Conservation (phyloP, 2,888 invertebrate genomes). For the Ectemnius lituratus region DNA sequence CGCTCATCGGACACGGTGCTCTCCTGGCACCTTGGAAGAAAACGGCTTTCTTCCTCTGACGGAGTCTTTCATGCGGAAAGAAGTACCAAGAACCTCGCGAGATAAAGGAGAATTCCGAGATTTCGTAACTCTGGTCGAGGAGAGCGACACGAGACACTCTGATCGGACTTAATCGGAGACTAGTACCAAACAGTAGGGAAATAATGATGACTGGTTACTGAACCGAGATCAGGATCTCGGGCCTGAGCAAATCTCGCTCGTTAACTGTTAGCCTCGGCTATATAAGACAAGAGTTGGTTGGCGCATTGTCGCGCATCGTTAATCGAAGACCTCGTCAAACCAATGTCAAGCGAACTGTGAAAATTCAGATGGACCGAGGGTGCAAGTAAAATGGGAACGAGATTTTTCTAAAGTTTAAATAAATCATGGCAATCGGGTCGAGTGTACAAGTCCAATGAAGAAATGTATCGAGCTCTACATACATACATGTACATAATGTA, state of each 20-base stretch:
- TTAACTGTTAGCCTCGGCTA: conserved; percentile 24
- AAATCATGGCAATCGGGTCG: too few relatives aligned
- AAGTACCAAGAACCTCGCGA: conserved; percentile 53
- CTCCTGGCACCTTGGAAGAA: conserved; percentile 42
- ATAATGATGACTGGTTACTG: too few relatives aligned
- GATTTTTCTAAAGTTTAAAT: too few relatives aligned
- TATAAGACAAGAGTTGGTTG: conserved; percentile 34
- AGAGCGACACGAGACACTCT: neutral
- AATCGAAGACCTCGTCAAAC: too few relatives aligned
- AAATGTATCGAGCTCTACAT: too few relatives aligned
- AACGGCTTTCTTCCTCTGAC: conserved; percentile 48
- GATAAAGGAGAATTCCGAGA: conserved; percentile 62
- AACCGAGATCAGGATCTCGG: too few relatives aligned
- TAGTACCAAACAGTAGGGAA: too few relatives aligned
- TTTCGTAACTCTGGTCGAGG: conserved; percentile 62
- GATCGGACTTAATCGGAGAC: neutral
- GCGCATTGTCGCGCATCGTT: conserved; percentile 23
- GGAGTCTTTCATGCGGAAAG: conserved; percentile 26
- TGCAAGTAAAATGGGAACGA: too few relatives aligned
- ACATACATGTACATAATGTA: too few relatives aligned
- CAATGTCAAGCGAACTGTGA: too few relatives aligned
- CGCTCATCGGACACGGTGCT: conserved; percentile 71
- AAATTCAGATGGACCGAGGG: too few relatives aligned
- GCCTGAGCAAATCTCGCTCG: conserved; percentile 22
- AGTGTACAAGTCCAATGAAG: too few relatives aligned